phyloP scores from a whole-genome alignment of 23 tunicate genomes.

The Phallusia fumigata region DNA sequence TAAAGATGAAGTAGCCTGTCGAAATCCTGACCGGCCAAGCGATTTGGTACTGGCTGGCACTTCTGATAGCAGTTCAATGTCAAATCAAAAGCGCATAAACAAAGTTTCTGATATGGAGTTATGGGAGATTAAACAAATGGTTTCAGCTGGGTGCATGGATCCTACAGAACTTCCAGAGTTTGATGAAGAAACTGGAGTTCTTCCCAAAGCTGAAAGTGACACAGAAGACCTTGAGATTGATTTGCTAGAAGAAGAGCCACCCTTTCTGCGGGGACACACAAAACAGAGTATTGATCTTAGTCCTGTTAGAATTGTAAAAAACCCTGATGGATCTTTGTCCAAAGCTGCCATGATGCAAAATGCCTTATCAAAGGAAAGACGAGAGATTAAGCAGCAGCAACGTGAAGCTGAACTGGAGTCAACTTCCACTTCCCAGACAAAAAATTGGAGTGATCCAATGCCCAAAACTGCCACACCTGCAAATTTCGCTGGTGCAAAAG shows the following conservation, averaged over 20 bases:
- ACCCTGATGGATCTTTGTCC: constrained; percentile 97
- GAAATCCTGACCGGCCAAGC: constrained; percentile 89
- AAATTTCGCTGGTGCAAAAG: constrained; percentile 29
- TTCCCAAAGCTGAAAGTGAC: constrained; percentile 88
- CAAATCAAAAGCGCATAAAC: constrained; percentile 55
- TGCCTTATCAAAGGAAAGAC: constrained; percentile 88
- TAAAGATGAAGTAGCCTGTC: constrained; percentile 41
- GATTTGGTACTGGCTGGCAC: constrained; percentile 24
- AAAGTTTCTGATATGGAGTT: constrained; percentile 89
- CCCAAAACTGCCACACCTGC: constrained; percentile 44
- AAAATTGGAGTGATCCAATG: constrained; percentile 96
- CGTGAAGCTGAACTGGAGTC: constrained; percentile 81
- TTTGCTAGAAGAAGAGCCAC: constrained; percentile 97
- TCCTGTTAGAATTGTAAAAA: constrained; percentile 96
- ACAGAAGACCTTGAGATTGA: constrained; percentile 97
- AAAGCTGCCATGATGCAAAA: constrained; percentile 99
- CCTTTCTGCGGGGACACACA: constrained; percentile 94
- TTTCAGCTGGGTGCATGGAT: constrained; percentile 91
- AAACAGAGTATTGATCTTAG: constrained; percentile 90
- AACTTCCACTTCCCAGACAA: constrained; percentile 34
- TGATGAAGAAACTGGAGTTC: constrained; percentile 92
- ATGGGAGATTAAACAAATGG: constrained; percentile 98
- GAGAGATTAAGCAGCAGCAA: constrained; percentile 90
- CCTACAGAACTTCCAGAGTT: constrained; percentile 88
- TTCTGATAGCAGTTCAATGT: background rate